Conservation (phyloP, 2,797 vertebrate species). For the Crossoptilon crossoptilon region DNA sequence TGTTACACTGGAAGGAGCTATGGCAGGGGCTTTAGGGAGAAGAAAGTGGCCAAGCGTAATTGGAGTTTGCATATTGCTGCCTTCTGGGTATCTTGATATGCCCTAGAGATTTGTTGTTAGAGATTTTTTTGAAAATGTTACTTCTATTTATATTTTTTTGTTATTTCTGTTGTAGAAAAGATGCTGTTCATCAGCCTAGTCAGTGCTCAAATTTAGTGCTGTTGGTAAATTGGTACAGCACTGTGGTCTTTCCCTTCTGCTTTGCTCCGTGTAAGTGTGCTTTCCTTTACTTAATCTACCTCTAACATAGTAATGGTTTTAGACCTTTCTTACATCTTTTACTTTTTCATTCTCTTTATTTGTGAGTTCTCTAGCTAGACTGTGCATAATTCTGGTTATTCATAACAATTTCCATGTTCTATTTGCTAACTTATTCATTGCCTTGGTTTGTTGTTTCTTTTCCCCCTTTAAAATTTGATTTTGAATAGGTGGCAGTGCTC, state of each 20-base stretch:
- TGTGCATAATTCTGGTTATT: neutral
- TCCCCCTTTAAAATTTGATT: neutral
- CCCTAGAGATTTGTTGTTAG: neutral
- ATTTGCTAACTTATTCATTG: neutral
- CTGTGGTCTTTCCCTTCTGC: neutral
- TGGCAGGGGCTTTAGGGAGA: neutral
- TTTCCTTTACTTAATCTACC: neutral
- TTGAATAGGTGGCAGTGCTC: constrained; percentile 27
- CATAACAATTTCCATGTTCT: neutral
- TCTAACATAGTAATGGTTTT: neutral
- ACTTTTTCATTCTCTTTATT: neutral
- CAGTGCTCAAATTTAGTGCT: neutral
- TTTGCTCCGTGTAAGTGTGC: neutral
- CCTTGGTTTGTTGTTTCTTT: neutral
- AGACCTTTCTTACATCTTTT: neutral
- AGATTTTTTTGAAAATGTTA: neutral
- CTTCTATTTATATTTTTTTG: neutral
- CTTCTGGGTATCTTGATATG: neutral
- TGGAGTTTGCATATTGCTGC: neutral
- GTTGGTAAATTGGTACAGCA: neutral
- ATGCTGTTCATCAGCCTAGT: neutral
- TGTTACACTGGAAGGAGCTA: neutral
- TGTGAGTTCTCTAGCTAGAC: neutral
- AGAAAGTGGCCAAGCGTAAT: neutral
- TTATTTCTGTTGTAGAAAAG: neutral